Evolutionary conservation across 2,113 vertebrate species (phyloP), one percentile per base, ranked within the genome.

Genomic region (Miniopterus natalensis): DNA sequence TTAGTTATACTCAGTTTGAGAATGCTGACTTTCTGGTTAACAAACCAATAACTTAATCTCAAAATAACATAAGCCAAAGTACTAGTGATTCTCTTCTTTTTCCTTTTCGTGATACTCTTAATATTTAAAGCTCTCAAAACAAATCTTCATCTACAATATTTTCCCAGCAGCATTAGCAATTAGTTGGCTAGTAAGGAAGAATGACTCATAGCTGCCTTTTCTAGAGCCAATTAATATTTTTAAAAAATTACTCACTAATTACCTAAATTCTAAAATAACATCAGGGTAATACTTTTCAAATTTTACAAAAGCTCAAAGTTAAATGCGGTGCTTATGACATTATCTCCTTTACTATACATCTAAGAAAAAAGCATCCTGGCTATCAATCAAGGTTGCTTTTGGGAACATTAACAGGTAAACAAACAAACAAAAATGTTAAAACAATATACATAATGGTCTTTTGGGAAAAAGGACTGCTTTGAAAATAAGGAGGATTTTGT

Each of bases 81-180:
- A 25, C 84, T 80, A 70, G 70, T 78, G 31, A 92, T 53, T 93
- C 51, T 79, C 36, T 73, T 84, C 31, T 13, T 92, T 81, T 88
- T 75, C 15, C 12, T 84, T 93, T 95, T 71, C 73, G 47, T 66
- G 45, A 75, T 40, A 80, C 12, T 86, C n/a, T 81, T 53, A 83
- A 86, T 84, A 85, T 95, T 94, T 88, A 96, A 93, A 78, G 15
- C 27, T 96, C n/a, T 97, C 66, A 81, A 92, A 90, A 92, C 3
- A 61, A 92, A 84, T 83, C 8, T 78, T 91, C 12, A 90, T 85
- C 71, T 90, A 80, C 47, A 86, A 75, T 8, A 75, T 95, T 85
- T 97, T 75, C 66, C 8, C 31, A 88, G 55, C 23, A 84, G 81
- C 42, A 90, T 47, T 79, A 96, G 57, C 65, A 97, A 70, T 61